phyloP scores from a whole-genome alignment of 1,140 invertebrate genomes.

The Euwallacea fornicatus region DNA sequence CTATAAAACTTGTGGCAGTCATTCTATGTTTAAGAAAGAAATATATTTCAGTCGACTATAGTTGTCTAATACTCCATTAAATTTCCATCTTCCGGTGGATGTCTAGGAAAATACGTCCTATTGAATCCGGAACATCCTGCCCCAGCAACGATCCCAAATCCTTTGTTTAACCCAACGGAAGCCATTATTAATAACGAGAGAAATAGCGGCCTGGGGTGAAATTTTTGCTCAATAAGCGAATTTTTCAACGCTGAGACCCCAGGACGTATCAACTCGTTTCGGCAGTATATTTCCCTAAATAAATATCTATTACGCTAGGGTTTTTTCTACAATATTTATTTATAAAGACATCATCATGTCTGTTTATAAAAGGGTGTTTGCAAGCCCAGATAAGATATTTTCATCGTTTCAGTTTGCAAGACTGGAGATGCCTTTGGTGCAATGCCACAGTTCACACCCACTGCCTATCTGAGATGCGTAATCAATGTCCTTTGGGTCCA shows the following conservation, averaged over 20 bases:
- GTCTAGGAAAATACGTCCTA: constrained; percentile 1
- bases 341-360: not conserved
- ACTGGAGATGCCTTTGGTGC: constrained; percentile 96
- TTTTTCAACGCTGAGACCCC: no score
- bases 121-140: not conserved
- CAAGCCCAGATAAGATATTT: not conserved
- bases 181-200: constrained; percentile 4
- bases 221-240: not conserved
- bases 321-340: no score
- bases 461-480: constrained; percentile 74
- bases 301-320: no score
- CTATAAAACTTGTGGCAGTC: no score
- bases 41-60: no score
- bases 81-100: not conserved
- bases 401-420: constrained; percentile 69
- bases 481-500: constrained; percentile 81
- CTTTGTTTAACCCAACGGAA: not conserved
- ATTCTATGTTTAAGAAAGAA: no score
- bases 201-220: not conserved
- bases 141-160: constrained; percentile 3
- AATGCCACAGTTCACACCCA: constrained; percentile 87
- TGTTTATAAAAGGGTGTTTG: not conserved
- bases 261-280: no score
- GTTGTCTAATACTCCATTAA: not conserved
- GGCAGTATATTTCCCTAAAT: no score